Base-by-base conservation (phyloP, 2,113 vertebrate genomes). In the Poeciliopsis turrubarensis region DNA sequence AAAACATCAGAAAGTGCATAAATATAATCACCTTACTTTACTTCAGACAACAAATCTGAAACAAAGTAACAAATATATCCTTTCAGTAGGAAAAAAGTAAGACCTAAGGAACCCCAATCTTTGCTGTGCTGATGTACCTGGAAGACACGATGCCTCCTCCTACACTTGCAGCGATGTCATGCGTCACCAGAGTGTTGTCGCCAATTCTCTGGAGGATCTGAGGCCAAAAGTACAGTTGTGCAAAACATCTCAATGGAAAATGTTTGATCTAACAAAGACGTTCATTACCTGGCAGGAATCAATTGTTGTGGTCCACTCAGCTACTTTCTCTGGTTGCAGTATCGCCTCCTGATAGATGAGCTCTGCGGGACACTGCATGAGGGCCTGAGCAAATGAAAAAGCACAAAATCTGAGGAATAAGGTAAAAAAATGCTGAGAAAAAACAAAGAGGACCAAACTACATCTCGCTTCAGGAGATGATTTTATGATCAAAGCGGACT, bases 321-420 rank as follows among this genome's bases (percentile, higher is more conserved):
- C 96, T 96, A 98, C 97, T 92, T 96, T 96, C 92, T 99, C 97
- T 0, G 98, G 97, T 84, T 99, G 97, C 29, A 99, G 90, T 81
- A 99, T 99, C 75, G 97, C 96, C 76, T 99, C 98, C 91, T 99
- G 97, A 90, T 99, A 98, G 57, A 99, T 95, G 0, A 94, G 91
- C 92, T 99, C 97, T 2, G 98, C 96, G 0, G 96, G 83, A 87
- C 98, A 99, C 92, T 98, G 96, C 91, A 99, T 93, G 25, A 99
- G 94, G 31, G 95, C 94, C 97, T 99, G 85, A 61, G 70, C 14
- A 68, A 10, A 65, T 3, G 51, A 71, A 75, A 44, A 65, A 60
- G 27, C 51, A 57, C 2, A 10, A 25, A 57, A n/a, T 57, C 22
- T n/a, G 51, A 57, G 25, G 22, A 54, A 22, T 25, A 17, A 19